Conservation (phyloP, 2,888 invertebrate species). For the Drymonia ruficornis region DNA sequence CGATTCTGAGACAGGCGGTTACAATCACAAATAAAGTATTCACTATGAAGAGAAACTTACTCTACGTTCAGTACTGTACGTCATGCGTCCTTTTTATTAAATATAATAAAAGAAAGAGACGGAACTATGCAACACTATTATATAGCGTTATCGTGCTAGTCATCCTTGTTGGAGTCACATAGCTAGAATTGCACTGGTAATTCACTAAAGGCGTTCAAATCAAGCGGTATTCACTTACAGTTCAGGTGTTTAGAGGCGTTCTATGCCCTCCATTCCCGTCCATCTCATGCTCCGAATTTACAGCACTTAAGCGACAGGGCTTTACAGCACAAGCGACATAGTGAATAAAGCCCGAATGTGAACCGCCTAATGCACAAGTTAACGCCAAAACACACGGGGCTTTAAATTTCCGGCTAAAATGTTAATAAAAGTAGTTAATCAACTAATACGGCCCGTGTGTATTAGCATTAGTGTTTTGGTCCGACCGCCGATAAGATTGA, state of each 20-base stretch:
- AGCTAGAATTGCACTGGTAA: conserved; percentile 7
- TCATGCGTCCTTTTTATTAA: conserved; percentile 37
- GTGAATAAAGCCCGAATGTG: neutral
- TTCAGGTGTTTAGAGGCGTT: neutral
- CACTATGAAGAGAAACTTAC: conserved; percentile 4
- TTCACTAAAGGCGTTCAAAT: neutral
- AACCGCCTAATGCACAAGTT: neutral
- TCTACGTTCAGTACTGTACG: conserved; percentile 19
- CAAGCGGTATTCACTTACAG: neutral
- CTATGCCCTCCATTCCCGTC: too few relatives aligned
- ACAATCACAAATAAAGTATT: conserved; percentile 6
- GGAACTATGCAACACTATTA: conserved; percentile 35
- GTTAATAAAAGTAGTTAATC: neutral
- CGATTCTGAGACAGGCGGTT: too few relatives aligned
- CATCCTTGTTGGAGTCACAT: conserved; percentile 5
- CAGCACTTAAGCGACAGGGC: too few relatives aligned
- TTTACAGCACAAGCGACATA: neutral
- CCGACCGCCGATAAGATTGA: neutral
- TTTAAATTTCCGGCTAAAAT: neutral
- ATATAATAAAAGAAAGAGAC: conserved; percentile 46
- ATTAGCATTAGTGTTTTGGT: neutral
- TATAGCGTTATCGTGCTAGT: conserved; percentile 27
- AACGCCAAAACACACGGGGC: neutral
- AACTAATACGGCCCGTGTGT: neutral
- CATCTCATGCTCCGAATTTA: too few relatives aligned